Evolutionary conservation across 2,888 invertebrate genomes (phyloP), one percentile per base, ranked within the genome.

Genomic region (Rhagonycha fulva): DNA sequence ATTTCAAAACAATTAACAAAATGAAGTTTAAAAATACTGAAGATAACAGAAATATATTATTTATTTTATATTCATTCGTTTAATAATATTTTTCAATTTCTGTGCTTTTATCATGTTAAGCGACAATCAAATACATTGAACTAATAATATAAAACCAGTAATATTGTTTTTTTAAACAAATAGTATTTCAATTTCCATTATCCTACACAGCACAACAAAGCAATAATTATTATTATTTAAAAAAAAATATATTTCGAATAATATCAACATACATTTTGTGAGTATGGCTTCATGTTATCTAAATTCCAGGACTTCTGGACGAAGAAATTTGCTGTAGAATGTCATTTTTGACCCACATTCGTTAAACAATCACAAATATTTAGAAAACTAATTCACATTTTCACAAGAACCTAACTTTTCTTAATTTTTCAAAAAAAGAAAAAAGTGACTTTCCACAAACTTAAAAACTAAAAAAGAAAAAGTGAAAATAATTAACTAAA

Each of bases 221-320:
- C n/a, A 47, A 47, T 47, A 47, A 47, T 47, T n/a, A n/a, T 19
- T 19, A 47, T 47, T 47, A n/a, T n/a, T n/a, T n/a, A n/a, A n/a
- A n/a, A n/a, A n/a, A 47, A 47, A 47, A 47, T 47, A 47, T 47
- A 47, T 47, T 47, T 47, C 47, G 47, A 73, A n/a, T 62, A 73
- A 32, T 28, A 70, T 24, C 26, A 76, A 72, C 75, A 23, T 77
- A 77, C 77, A 47, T 77, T 77, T 72, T 77, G 77, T 77, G 77
- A 75, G 67, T 77, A 73, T 68, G 68, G 67, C 70, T 71, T 72
- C 77, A 77, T 77, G 71, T 77, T 75, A 77, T 70, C 72, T 77
- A 75, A 62, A 70, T 66, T 67, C 68, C 72, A 74, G 66, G 32
- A 70, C 66, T 68, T 24, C 72, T 72, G 72, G 71, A 72, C 12